These are phyloP conservation scores for Yponomeuta malinellus DNA, from an alignment of 2,888 invertebrate genomes.

Conservation along the genomic window DNA sequence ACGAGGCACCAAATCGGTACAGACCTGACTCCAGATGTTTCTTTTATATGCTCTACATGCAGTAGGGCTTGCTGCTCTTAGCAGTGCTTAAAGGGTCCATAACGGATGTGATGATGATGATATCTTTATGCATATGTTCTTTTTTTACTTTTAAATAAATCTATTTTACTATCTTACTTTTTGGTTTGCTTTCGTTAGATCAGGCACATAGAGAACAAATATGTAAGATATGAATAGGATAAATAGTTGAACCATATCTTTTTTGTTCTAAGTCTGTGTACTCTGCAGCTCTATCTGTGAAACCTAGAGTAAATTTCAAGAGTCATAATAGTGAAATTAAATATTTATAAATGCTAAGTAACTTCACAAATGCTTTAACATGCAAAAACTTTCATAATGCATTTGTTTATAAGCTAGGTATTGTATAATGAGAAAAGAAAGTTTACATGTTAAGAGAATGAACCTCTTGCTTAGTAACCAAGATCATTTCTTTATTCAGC, in stretches of 20 bases:
- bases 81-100: too few relatives aligned
- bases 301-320: background rate
- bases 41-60: too few relatives aligned
- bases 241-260: background rate
- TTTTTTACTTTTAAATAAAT: background rate
- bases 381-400: background rate
- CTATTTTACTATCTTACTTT: background rate
- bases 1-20: too few relatives aligned
- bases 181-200: background rate
- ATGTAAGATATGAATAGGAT: background rate
- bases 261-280: background rate
- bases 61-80: too few relatives aligned
- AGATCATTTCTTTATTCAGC: background rate
- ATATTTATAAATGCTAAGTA: background rate
- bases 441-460: background rate
- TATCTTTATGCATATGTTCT: too few relatives aligned
- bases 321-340: background rate
- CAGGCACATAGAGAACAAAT: background rate
- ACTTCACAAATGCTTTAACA: background rate
- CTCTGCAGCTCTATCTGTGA: background rate
- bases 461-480: background rate
- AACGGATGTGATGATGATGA: too few relatives aligned
- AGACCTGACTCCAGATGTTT: too few relatives aligned
- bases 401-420: background rate
- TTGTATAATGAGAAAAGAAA: slow-evolving; percentile 1